phyloP scores from a whole-genome alignment of 2,113 vertebrate genomes.

The Lepus americanus region DNA sequence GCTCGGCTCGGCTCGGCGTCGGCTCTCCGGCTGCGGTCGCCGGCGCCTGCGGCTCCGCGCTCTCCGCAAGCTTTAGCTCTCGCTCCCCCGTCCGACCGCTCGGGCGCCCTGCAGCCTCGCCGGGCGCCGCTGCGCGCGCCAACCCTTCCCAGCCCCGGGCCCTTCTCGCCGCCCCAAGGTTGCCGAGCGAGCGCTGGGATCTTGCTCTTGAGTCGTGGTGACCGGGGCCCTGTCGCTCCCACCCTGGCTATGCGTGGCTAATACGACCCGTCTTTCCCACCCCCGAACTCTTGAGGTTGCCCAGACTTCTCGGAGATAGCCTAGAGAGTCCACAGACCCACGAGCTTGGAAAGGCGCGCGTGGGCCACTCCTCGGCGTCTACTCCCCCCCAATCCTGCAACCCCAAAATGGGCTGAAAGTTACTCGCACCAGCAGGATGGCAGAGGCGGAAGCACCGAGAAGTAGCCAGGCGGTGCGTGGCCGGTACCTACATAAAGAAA shows the following conservation, averaged over 20 bases:
- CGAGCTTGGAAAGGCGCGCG: not conserved
- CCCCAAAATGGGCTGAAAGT: not conserved
- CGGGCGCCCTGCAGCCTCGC: constrained; percentile 79
- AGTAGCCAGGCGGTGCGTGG: not conserved
- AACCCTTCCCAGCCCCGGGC: not conserved
- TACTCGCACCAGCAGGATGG: not conserved
- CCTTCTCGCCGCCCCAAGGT: not conserved
- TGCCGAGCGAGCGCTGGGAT: rapidly evolving
- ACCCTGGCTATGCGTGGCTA: not conserved
- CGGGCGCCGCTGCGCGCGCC: not conserved
- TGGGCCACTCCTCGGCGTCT: not conserved
- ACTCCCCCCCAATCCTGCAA: not conserved
- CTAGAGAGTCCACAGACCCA: not conserved
- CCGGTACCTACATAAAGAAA: too few relatives aligned
- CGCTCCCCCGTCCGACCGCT: constrained; percentile 88
- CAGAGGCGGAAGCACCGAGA: not conserved
- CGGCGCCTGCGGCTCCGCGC: not conserved
- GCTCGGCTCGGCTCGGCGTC: not conserved
- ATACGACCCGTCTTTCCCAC: too few relatives aligned
- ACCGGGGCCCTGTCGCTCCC: too few relatives aligned
- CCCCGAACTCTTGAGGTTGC: not conserved
- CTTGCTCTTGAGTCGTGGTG: rapidly evolving
- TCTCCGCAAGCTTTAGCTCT: constrained; percentile 80
- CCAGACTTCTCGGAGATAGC: too few relatives aligned
- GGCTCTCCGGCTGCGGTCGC: not conserved